These are phyloP conservation scores for Myrmecobius fasciatus DNA, from an alignment of 2,113 vertebrate species.

Conservation along the genomic window DNA sequence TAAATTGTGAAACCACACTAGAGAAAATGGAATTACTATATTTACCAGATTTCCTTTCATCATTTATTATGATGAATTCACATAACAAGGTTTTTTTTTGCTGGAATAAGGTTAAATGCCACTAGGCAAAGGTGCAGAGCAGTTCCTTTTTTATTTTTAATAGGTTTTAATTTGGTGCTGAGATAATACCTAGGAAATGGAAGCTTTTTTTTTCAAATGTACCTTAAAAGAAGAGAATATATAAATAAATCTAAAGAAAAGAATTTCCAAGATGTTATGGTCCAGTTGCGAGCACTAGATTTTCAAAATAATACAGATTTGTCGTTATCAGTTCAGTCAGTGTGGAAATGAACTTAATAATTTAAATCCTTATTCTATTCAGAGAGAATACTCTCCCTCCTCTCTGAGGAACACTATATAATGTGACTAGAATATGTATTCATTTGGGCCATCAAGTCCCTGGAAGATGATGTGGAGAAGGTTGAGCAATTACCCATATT, in stretches of 20 bases:
- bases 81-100: slow-evolving; percentile 51
- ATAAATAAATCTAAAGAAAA: background rate
- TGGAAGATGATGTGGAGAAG: background rate
- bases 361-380: background rate
- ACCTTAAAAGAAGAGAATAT: slow-evolving; percentile 2
- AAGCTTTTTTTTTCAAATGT: background rate
- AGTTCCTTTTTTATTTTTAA: background rate
- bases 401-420: background rate
- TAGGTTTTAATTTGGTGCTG: slow-evolving; percentile 32
- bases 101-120: slow-evolving; percentile 42
- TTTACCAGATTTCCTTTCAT: slow-evolving; percentile 42
- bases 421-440: background rate
- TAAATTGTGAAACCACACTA: slow-evolving; percentile 34
- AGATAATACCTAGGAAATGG: slow-evolving; percentile 20
- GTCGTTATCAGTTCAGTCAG: background rate
- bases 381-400: background rate
- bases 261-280: slow-evolving; percentile 20
- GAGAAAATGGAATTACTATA: slow-evolving; percentile 20
- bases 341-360: slow-evolving; percentile 13
- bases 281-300: background rate
- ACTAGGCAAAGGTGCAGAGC: background rate
- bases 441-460: background rate
- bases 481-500: background rate
- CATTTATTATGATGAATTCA: slow-evolving; percentile 11
- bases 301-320: background rate